These are phyloP conservation scores for Lytechinus variegatus DNA, from an alignment of 35 echinoderm and acorn worm species.

Conservation along the genomic window DNA sequence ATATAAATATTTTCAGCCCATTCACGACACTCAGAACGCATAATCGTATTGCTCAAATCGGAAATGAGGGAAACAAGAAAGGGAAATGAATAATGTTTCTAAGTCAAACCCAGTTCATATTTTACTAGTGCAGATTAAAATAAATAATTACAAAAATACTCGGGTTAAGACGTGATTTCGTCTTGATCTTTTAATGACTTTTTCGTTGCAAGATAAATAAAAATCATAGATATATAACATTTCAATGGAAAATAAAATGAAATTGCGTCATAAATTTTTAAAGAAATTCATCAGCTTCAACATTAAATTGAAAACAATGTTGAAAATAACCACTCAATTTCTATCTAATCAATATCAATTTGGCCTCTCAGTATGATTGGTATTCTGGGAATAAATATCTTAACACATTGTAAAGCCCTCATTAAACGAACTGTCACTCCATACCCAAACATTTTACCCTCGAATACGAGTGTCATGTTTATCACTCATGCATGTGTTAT, in stretches of 20 bases:
- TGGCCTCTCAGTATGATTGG: background rate
- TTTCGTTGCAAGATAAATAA: background rate
- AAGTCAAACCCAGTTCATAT: background rate
- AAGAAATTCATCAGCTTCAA: background rate
- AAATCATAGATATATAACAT: background rate
- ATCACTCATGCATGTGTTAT: background rate
- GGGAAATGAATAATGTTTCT: background rate
- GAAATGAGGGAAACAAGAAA: no score
- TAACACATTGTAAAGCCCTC: background rate
- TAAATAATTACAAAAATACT: background rate
- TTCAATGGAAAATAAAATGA: background rate
- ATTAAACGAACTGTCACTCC: background rate
- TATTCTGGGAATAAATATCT: background rate
- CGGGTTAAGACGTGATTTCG: background rate
- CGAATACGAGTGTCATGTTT: background rate
- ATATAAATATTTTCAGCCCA: no score
- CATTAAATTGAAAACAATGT: background rate
- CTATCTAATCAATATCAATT: background rate
- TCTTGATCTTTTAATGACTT: background rate
- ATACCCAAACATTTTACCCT: background rate
- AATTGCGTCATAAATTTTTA: background rate
- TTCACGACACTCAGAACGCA: no score
- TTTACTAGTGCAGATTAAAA: background rate
- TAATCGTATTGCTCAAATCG: no score
- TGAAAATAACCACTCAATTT: background rate